Conservation (phyloP, 2,113 vertebrate species). For the Parotia lawesii region DNA sequence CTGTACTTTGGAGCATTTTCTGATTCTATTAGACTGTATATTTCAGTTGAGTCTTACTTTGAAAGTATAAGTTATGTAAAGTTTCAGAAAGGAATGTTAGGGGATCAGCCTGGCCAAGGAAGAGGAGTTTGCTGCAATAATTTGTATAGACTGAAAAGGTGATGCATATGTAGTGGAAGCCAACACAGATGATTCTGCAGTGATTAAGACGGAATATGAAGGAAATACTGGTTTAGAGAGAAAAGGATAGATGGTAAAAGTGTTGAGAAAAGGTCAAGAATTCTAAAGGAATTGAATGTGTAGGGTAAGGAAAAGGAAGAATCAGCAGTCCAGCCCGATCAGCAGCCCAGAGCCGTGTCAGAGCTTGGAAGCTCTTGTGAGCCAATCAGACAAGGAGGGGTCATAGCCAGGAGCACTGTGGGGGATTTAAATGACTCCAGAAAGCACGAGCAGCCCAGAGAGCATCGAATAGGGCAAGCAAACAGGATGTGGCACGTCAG, state of each 20-base stretch:
- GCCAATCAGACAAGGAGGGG: not conserved
- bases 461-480: rapidly evolving
- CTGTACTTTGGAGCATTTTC: not conserved
- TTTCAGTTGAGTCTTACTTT: not conserved
- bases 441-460: not conserved
- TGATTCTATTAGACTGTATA: not conserved
- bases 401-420: not conserved
- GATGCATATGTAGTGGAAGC: not conserved
- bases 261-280: not conserved
- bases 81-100: not conserved
- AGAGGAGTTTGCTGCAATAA: not conserved
- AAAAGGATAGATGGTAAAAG: not conserved
- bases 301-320: not conserved
- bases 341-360: not conserved
- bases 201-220: not conserved
- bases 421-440: not conserved
- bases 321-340: not conserved
- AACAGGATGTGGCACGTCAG: not conserved
- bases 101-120: not conserved
- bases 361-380: not conserved
- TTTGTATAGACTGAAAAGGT: not conserved
- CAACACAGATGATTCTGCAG: not conserved
- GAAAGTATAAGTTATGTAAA: not conserved
- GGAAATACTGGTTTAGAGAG: not conserved
- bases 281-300: not conserved